Percentiles rank a stretch among this genome's conserved stretches.
phyloP scores from a whole-genome alignment of 2,797 vertebrate genomes.

The Acanthiza pusilla region DNA sequence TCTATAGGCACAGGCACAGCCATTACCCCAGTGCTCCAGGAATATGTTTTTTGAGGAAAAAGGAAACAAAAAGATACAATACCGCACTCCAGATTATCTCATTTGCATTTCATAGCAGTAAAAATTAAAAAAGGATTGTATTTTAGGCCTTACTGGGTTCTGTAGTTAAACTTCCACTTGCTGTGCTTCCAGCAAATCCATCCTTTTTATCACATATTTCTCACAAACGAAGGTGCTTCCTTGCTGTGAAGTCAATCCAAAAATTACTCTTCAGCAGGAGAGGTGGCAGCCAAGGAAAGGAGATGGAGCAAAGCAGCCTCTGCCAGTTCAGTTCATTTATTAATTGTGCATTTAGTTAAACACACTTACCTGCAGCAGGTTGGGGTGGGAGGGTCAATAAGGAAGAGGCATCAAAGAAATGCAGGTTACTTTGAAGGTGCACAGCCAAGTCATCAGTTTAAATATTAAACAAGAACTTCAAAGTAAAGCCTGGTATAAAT shows the following conservation, averaged over 20 bases:
- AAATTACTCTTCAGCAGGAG: neutral
- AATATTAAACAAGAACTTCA: neutral
- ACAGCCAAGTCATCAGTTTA: neutral
- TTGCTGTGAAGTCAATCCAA: neutral
- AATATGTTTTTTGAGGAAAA: neutral
- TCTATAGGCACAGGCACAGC: neutral
- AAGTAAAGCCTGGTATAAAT: neutral
- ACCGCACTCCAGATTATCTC: neutral
- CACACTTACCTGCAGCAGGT: neutral
- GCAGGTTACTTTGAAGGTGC: neutral
- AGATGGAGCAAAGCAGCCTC: neutral
- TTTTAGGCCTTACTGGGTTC: neutral
- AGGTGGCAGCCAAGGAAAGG: neutral
- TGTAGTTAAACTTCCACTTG: neutral
- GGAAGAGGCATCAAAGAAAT: neutral
- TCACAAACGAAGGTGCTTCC: neutral
- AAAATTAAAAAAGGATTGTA: neutral
- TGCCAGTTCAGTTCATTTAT: neutral
- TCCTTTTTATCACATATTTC: neutral
- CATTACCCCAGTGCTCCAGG: neutral
- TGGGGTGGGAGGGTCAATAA: neutral
- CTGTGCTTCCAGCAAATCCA: neutral
- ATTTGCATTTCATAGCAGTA: neutral
- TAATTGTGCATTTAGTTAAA: neutral
- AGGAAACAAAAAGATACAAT: neutral